phyloP scores from a whole-genome alignment of 1,140 invertebrate species.

The Maniola jurtina region DNA sequence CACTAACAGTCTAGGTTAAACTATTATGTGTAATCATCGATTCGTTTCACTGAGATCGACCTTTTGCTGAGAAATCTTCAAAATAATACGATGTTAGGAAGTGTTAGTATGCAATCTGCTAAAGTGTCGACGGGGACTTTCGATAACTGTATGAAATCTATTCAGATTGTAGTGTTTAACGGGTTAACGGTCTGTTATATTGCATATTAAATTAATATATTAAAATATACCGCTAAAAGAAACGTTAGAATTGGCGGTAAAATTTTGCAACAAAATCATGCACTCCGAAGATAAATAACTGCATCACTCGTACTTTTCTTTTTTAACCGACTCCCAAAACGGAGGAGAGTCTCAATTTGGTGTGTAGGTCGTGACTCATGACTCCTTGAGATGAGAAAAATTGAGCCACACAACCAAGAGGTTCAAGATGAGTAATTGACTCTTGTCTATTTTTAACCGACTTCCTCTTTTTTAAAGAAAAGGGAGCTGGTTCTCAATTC shows the following conservation, averaged over 20 bases:
- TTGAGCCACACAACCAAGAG: too few species aligned
- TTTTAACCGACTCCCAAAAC: too few species aligned
- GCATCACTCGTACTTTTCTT: too few species aligned
- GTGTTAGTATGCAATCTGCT: constrained; percentile 38
- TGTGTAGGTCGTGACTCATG: too few species aligned
- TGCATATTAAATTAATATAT: constrained; percentile 1
- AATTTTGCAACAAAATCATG: neutral
- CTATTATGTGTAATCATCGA: constrained; percentile 67
- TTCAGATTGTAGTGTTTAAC: neutral
- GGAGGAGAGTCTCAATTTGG: too few species aligned
- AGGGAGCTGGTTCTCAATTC: too few species aligned
- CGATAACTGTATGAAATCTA: constrained; percentile 20
- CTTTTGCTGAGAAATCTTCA: constrained; percentile 38
- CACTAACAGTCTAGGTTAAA: constrained; percentile 56
- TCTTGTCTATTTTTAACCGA: too few species aligned
- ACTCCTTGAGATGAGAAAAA: too few species aligned
- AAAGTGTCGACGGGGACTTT: constrained; percentile 36
- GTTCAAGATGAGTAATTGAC: too few species aligned
- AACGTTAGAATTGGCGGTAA: neutral
- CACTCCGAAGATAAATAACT: neutral
- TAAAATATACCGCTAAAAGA: constrained; percentile 4
- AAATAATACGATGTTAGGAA: constrained; percentile 36
- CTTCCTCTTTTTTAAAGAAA: too few species aligned
- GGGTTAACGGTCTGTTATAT: constrained; percentile 6
- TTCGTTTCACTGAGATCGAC: constrained; percentile 60